These are phyloP conservation scores for Drosophila eohydei DNA, from an alignment of 2,888 invertebrate species.

Conservation along the genomic window DNA sequence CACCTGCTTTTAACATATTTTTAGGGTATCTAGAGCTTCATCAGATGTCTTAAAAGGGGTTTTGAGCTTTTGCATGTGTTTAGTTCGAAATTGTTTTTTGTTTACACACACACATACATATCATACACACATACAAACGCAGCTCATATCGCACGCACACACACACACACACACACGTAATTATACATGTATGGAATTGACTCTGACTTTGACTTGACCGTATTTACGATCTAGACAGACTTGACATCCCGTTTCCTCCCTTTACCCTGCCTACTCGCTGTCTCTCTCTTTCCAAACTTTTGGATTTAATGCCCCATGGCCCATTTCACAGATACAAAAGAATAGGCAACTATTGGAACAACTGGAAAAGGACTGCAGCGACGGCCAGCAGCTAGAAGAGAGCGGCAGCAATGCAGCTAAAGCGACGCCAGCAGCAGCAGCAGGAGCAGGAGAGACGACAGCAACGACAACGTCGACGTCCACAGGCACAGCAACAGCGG, in stretches of 20 bases:
- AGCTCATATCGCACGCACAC: neutral
- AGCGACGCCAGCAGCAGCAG: constrained; percentile 85
- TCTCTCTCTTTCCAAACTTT: constrained; percentile 27
- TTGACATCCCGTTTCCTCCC: neutral
- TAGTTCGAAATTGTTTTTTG: neutral
- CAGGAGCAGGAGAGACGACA: constrained; percentile 74
- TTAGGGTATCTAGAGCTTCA: neutral
- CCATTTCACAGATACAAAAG: constrained; percentile 91
- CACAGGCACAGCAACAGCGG: neutral
- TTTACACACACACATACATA: neutral
- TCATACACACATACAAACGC: neutral
- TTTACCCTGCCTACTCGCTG: no score
- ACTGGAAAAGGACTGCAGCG: constrained; percentile 66
- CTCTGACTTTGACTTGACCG: neutral
- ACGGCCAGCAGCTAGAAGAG: constrained; percentile 48
- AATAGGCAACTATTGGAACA: constrained; percentile 94
- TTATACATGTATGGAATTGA: neutral
- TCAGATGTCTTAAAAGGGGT: neutral
- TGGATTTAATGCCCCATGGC: constrained; percentile 73
- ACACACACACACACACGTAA: constrained; percentile 5
- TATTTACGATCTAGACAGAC: neutral
- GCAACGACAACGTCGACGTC: neutral
- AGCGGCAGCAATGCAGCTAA: constrained; percentile 57
- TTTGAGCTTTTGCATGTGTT: constrained; percentile 22
- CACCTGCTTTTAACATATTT: no score